A percentile compares a stretch with the other conserved stretches of the same genome.
phyloP scores from a whole-genome alignment of 2,113 vertebrate species.

The Paradisaea rubra region DNA sequence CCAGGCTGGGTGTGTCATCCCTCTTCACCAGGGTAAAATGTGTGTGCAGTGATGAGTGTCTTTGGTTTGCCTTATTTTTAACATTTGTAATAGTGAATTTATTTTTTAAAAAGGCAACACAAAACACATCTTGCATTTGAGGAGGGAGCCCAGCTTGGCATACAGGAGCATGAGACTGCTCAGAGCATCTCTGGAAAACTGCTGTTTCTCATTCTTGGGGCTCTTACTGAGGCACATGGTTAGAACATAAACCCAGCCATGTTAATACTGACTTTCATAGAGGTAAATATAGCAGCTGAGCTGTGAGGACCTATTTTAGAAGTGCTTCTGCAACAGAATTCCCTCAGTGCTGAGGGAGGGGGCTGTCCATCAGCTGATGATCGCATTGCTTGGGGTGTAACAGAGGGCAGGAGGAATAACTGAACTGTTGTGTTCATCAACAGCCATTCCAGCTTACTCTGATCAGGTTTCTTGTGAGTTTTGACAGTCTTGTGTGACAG shows the following conservation, averaged over 20 bases:
- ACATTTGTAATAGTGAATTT: neutral
- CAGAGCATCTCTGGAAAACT: neutral
- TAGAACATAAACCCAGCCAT: neutral
- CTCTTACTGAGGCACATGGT: neutral
- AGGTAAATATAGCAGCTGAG: neutral
- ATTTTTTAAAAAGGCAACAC: neutral
- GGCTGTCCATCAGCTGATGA: fast-evolving
- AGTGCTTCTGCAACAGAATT: neutral
- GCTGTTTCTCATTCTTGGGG: neutral
- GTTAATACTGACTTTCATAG: neutral
- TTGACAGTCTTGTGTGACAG: neutral
- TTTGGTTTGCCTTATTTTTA: neutral
- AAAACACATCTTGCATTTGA: neutral
- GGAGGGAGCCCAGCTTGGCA: neutral
- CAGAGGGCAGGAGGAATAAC: neutral
- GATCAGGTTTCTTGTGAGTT: neutral
- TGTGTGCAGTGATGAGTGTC: neutral
- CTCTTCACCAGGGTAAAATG: neutral
- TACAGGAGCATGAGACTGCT: neutral
- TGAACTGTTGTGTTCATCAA: neutral
- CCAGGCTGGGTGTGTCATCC: neutral
- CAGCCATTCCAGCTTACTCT: neutral
- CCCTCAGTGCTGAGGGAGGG: neutral
- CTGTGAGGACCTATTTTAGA: neutral
- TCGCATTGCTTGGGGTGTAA: fast-evolving